phyloP scores from a whole-genome alignment of 2,888 invertebrate species.

The Galerucella pusilla region DNA sequence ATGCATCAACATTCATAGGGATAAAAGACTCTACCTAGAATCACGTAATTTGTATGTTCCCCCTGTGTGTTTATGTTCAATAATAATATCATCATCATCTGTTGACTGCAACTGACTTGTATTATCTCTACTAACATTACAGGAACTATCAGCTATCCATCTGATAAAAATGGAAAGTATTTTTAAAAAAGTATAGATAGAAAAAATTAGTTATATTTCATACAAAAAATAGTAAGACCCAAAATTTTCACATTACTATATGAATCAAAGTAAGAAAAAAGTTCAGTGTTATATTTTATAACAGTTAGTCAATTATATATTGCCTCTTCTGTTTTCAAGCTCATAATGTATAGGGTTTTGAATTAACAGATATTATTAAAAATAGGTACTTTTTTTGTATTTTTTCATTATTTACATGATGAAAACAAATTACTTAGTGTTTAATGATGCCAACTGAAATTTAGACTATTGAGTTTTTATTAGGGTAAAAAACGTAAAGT shows the following conservation, averaged over 20 bases:
- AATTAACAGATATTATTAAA: too few relatives aligned
- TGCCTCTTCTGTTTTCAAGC: too few relatives aligned
- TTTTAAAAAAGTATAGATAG: background rate
- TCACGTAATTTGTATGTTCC: slow-evolving; percentile 78
- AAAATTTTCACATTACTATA: too few relatives aligned
- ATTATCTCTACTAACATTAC: slow-evolving; percentile 61
- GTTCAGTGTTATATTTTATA: too few relatives aligned
- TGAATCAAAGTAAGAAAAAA: too few relatives aligned
- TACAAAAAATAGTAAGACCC: too few relatives aligned
- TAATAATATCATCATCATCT: slow-evolving; percentile 67
- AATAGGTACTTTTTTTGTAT: too few relatives aligned
- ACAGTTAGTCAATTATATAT: too few relatives aligned
- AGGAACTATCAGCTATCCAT: slow-evolving; percentile 64
- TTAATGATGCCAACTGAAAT: background rate
- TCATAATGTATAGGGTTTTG: too few relatives aligned
- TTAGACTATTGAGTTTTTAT: background rate
- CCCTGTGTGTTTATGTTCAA: slow-evolving; percentile 67
- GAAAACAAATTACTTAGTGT: too few relatives aligned
- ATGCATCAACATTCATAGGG: slow-evolving; percentile 7
- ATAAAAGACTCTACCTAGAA: slow-evolving; percentile 70
- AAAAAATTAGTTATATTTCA: background rate
- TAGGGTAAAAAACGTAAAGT: slow-evolving; percentile 1
- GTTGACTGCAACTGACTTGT: slow-evolving; percentile 65
- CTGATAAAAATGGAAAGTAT: slow-evolving; percentile 49
- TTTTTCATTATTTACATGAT: too few relatives aligned